These are phyloP conservation scores for Myotis davidii DNA, from an alignment of 2,113 vertebrate genomes.

Conservation along the genomic window DNA sequence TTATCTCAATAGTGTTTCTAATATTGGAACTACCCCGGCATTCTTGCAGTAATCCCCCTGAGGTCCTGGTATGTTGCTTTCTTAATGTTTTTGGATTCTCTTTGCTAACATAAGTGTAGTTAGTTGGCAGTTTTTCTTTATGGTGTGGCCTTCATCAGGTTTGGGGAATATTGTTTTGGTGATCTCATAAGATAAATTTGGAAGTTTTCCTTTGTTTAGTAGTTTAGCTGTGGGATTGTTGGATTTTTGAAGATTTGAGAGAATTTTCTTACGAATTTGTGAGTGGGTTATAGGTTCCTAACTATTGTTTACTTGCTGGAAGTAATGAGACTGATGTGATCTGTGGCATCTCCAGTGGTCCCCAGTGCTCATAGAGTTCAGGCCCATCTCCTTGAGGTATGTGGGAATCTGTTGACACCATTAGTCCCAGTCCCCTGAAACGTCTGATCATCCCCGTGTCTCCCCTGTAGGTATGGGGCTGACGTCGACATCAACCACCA, in stretches of 20 bases:
- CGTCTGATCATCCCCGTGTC: not conserved
- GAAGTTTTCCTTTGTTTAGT: not conserved
- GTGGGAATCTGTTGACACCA: not conserved
- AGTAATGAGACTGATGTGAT: not conserved
- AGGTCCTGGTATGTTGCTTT: not conserved
- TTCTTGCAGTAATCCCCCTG: not conserved
- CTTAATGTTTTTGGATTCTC: not conserved
- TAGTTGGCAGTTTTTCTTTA: not conserved
- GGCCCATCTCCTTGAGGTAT: not conserved
- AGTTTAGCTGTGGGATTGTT: not conserved
- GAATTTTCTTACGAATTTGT: not conserved
- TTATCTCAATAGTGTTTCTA: not conserved
- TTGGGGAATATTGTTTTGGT: not conserved
- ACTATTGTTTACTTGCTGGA: fast-evolving
- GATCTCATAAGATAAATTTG: not conserved
- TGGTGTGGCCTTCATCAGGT: not conserved
- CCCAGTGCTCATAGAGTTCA: not conserved
- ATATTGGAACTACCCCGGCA: not conserved
- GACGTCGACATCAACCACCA: conserved; percentile 95
- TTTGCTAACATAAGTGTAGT: not conserved
- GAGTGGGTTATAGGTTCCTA: not conserved
- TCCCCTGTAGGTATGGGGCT: conserved; percentile 88
- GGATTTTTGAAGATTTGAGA: not conserved
- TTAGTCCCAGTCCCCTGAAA: not conserved
- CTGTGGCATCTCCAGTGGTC: not conserved